A percentile compares a stretch with the other conserved stretches of the same genome.
Evolutionary conservation across 2,888 invertebrate species (phyloP).

Genomic region (Eucera pruinosa): DNA sequence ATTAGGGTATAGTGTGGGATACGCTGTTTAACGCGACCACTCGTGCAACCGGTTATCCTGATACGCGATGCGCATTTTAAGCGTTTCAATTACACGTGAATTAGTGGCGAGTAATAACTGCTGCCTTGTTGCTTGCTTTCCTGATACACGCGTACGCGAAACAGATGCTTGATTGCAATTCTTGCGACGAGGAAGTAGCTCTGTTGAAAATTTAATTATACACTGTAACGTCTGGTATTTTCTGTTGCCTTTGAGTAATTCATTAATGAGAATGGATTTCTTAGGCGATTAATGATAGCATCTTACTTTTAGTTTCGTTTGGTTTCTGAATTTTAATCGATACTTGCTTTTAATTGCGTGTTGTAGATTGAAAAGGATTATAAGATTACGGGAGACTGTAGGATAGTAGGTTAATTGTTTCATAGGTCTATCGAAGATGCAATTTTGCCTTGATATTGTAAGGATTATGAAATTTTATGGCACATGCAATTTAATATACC

Average conservation of each 20-base stretch:
- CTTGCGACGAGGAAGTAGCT: neutral
- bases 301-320: no score
- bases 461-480: no score
- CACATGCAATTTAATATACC: no score
- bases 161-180: constrained; percentile 6
- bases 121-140: neutral
- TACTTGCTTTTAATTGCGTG: no score
- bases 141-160: neutral
- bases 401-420: no score
- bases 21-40: constrained; percentile 18
- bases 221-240: neutral
- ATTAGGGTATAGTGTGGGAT: constrained; percentile 13
- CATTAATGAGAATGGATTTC: neutral
- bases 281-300: neutral
- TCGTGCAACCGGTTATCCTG: constrained; percentile 46
- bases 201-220: constrained; percentile 15
- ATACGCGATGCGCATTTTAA: constrained; percentile 22
- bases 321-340: no score
- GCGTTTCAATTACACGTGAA: constrained; percentile 48
- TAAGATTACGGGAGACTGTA: no score
- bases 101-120: constrained; percentile 29
- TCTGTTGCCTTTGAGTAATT: neutral
- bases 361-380: no score
- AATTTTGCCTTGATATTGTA: no score
- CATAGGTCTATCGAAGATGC: no score